Base-by-base conservation (phyloP, 23 tunicate species). In the Phallusia fumigata region DNA sequence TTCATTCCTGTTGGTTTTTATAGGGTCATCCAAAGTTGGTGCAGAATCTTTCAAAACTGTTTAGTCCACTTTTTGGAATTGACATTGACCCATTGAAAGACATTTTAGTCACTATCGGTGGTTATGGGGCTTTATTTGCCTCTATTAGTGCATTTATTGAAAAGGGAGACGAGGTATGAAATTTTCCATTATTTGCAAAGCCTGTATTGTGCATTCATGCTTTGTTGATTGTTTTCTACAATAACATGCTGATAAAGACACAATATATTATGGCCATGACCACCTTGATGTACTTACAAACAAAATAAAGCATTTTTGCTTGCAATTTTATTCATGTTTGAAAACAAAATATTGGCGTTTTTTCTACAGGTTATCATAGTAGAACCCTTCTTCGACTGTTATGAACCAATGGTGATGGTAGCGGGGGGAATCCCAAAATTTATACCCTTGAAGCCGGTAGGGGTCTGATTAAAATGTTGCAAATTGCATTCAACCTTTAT, bases 371-470 rank as follows among this genome's bases (percentile, higher is more conserved):
- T 94, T 30, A 97, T 97, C 26, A 97, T 97, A 73, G 84, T 97
- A 10, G 99, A 97, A 75, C 99, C 99, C 15, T 97, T 88, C 74
- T 97, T 90, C 75, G 99, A 97, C 79, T 97, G 99, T 80, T 97
- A 97, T 78, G 65, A 89, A 51, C 99, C 99, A 65, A 97, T 97
- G 99, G 93, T 91, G 33, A 80, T 75, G 36, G 77, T 83, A 26
- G 95, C 97, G 31, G 99, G 99, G 33, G 99, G 99, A 44, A 75
- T 34, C 19, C 87, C 92, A 10, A 88, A 79, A 72, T 97, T 86
- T 79, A 88, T 92, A 65, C 88, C 97, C 19, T 52, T 97, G 32
- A 74, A 83, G 24, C 95, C 94, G 33, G 88, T 76, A 83, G 73
- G 75, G 26, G 36, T 11, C 35, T 28, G 31, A 74, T 13, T 74